Base-by-base conservation (phyloP, 2,888 invertebrate genomes). In the Folsomia candida region DNA sequence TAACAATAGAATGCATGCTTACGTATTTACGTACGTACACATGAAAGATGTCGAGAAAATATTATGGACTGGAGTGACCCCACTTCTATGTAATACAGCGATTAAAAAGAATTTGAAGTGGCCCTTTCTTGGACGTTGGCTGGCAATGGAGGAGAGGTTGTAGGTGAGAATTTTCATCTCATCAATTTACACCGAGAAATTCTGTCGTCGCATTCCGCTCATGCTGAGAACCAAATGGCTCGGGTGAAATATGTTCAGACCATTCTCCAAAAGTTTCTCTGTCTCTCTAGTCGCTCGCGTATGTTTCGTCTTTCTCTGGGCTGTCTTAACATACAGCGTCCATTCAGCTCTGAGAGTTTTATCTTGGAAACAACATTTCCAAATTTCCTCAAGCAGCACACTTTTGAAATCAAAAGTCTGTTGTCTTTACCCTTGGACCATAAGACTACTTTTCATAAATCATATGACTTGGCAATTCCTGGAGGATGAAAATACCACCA, bases 241-340 rank as follows among this genome's bases (percentile, higher is more conserved):
- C 60, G 47, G 29, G 70, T 73, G 73, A 73, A 73, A 67, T 73
- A 73, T 73, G 73, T 54, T 51, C 51, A 69, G 47, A 59, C 64
- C 57, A 62, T 37, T 37, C 14, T 37, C 37, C 37, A 37, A 14
- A 4, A 37, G 37, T 37, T 14, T n/a, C n/a, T n/a, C n/a, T n/a
- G n/a, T n/a, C n/a, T n/a, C n/a, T n/a, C n/a, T n/a, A n/a, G n/a
- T n/a, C n/a, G n/a, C n/a, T n/a, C n/a, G n/a, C n/a, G n/a, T n/a
- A n/a, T n/a, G n/a, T n/a, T n/a, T n/a, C n/a, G n/a, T n/a, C n/a
- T n/a, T n/a, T n/a, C n/a, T n/a, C n/a, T n/a, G n/a, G n/a, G n/a
- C n/a, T n/a, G n/a, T n/a, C n/a, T n/a, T 14, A 37, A 9, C 37
- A 9, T 14, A 37, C 4, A 37, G 14, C 14, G 37, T 37, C 14